Evolutionary conservation across 2,113 vertebrate species (phyloP).

Genomic region (Procavia capensis): DNA sequence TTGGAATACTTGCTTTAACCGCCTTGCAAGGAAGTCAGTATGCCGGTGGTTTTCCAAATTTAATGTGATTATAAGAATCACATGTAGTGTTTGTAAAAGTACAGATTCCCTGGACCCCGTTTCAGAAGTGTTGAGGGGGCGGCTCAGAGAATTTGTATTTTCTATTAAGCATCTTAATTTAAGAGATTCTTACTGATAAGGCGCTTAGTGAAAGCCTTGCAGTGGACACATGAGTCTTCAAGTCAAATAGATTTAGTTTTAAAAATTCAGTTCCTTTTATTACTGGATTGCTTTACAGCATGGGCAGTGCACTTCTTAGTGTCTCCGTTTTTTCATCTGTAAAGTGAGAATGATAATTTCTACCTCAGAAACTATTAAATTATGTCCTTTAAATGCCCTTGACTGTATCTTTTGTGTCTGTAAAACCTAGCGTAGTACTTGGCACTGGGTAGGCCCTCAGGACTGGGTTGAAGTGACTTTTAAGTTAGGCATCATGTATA

Average conservation of each 20-base stretch:
- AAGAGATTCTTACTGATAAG: background rate
- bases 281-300: background rate
- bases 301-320: background rate
- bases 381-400: background rate
- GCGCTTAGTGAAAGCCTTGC: background rate
- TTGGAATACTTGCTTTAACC: background rate
- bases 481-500: background rate
- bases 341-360: background rate
- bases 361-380: background rate
- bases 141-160: background rate
- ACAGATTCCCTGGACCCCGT: background rate
- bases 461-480: background rate
- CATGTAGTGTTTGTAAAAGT: background rate
- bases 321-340: background rate
- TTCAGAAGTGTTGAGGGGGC: background rate
- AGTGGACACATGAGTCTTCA: background rate
- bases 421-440: background rate
- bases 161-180: background rate
- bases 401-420: background rate
- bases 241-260: background rate
- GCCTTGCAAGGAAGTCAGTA: background rate
- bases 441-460: background rate
- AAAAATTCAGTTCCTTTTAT: background rate
- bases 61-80: background rate
- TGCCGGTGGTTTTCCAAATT: background rate